Conservation (phyloP, 1,140 invertebrate species). For the Lerema accius region DNA sequence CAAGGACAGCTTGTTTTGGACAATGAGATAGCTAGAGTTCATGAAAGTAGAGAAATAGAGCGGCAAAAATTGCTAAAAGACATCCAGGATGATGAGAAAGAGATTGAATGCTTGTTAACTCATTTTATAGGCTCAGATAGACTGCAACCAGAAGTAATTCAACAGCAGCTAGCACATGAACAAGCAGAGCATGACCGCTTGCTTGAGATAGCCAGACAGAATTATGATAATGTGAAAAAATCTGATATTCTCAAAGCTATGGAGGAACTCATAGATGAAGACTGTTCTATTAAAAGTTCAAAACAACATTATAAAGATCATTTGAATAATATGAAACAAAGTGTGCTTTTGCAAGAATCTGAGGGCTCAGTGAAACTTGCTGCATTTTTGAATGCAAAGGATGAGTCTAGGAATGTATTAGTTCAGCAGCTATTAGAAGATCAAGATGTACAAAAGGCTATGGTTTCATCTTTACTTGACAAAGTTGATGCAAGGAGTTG, state of each 20-base stretch:
- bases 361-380: constrained; percentile 84
- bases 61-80: constrained; percentile 84
- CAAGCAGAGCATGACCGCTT: constrained; percentile 85
- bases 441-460: constrained; percentile 88
- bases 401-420: constrained; percentile 83
- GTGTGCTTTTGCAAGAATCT: constrained; percentile 79
- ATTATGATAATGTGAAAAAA: constrained; percentile 80
- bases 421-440: constrained; percentile 85
- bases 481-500: constrained; percentile 89
- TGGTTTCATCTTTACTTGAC: constrained; percentile 88
- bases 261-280: constrained; percentile 86
- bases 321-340: constrained; percentile 83
- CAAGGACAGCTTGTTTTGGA: constrained; percentile 86
- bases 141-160: constrained; percentile 83
- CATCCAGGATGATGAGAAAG: constrained; percentile 84
- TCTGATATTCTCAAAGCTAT: constrained; percentile 85
- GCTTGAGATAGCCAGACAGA: constrained; percentile 82
- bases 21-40: constrained; percentile 85
- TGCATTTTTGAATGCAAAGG: constrained; percentile 84
- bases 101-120: constrained; percentile 85
- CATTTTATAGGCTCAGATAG: constrained; percentile 85
- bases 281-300: constrained; percentile 83
- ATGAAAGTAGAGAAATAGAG: constrained; percentile 85
- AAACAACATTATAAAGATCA: constrained; percentile 84
- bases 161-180: constrained; percentile 86